Evolutionary conservation across 2,797 vertebrate species (phyloP), one percentile per base, ranked within the genome.

Genomic region (Botia almorhae): DNA sequence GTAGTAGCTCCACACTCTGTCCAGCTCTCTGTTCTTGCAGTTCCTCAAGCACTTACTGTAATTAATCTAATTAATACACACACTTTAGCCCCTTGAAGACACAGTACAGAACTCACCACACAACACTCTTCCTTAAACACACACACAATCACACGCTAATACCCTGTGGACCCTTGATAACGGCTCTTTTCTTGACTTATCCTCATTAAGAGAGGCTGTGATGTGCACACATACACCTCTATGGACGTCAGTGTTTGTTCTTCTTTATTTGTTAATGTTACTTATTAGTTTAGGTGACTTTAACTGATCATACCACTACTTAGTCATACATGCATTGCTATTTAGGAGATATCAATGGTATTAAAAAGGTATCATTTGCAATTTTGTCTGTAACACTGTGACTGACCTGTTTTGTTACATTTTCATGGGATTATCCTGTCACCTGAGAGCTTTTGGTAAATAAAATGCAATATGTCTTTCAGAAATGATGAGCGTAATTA

Each of bases 201-300:
- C 76, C 56, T 70, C n/a, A 76, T 76, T 77, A 76, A 8, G 2
- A 65, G n/a, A 43, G 55, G 58, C 43, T 70, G 55, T 70, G 76
- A 63, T 12, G 67, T 39, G 19, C 13, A 67, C n/a, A 55, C 29
- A 67, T 76, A n/a, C 48, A 17, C 73, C 64, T 36, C 17, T 64
- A 14, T 0, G 21, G 39, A 23, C 2, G 7, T 21, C 36, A 67
- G 33, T 55, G 29, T 67, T 43, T 7, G 63, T 12, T 29, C 48
- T 12, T 4, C 16, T 12, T 55, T 53, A 76, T 26, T 74, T 43
- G 50, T 16, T 51, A 51, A 51, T 16, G 16, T 51, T 16, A 51
- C 4, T 16, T 51, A 51, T 14, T 14, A 51, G 50, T 58, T 58
- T 58, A 19, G 3, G n/a, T 21, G n/a, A 10, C 61, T 55, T 65